Base-by-base conservation (phyloP, 2,797 vertebrate species). In the Eupleurogrammus muticus region DNA sequence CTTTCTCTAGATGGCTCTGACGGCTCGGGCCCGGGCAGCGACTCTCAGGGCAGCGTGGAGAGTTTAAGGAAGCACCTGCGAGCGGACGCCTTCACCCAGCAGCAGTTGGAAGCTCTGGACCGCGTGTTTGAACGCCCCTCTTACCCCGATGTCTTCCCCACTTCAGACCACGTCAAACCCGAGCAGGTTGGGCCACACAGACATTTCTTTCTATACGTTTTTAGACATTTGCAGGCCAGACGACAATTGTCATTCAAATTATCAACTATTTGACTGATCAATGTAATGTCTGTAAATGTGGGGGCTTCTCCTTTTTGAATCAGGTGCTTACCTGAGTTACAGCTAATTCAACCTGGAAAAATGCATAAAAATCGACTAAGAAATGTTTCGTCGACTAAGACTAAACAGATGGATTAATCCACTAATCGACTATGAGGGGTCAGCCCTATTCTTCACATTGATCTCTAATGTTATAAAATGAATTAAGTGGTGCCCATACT, bases 31-130 rank as follows among this genome's bases (percentile, higher is more conserved):
- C 97, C 97, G 44, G 97, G 97, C 14, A 98, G 97, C 91, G 98
- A 99, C 91, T 98, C 98, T 94, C 98, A 99, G 95, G 97, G 97
- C 92, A 98, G 97, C 24, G 97, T 98, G 94, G 98, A 99, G 94
- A 99, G 97, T 95, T 97, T 99, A 94, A 95, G 98, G 95, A 99
- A 99, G 94, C 98, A 99, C 94, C 96, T 99, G 95, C 94, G 98
- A 86, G 97, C 96, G 0, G 98, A 99, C 87, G 97, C 97, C 92
- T 99, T 99, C 93, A 99, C 98, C 90, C 98, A 99, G 92, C 98
- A 99, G 93, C 98, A 99, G 94, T 94, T 99, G 90, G 98, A 99
- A 92, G 98, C 98, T 92, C 94, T 99, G 94, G 98, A 99, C 91
- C 96, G 98, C 61, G 98, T 99, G 90, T 99, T 99, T 87, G 98